Conservation (phyloP, 2,113 vertebrate species). For the Peromyscus maniculatus region DNA sequence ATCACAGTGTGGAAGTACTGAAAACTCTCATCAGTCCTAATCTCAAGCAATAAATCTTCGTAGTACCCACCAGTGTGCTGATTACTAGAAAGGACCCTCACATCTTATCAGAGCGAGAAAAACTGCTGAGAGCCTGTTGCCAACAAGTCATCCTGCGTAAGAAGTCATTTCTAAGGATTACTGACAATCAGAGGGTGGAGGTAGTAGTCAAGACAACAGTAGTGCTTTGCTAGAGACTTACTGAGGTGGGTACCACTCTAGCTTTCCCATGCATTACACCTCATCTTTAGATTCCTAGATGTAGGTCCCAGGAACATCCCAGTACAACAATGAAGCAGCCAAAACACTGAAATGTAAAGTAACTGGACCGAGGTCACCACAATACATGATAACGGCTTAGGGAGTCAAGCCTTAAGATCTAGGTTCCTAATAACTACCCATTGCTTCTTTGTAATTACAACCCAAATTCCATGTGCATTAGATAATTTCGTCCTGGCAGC, state of each 20-base stretch:
- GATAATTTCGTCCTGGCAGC: background rate
- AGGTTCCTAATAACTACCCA: background rate
- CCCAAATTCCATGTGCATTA: background rate
- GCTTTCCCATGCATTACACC: background rate
- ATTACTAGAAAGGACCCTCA: background rate
- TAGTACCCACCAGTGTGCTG: background rate
- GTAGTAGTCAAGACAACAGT: background rate
- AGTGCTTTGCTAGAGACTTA: background rate
- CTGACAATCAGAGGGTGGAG: background rate
- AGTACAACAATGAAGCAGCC: background rate
- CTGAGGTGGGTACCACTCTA: background rate
- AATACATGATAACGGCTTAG: background rate
- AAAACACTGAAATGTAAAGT: background rate
- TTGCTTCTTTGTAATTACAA: background rate
- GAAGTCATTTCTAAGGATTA: background rate
- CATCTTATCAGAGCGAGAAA: conserved; percentile 40
- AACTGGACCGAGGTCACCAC: background rate
- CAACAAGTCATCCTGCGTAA: background rate
- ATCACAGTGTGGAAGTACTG: background rate
- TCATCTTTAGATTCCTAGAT: background rate
- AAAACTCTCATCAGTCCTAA: background rate
- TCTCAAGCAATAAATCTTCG: conserved; percentile 31
- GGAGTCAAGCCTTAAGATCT: background rate
- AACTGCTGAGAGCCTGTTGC: background rate
- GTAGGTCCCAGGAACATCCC: background rate